Percentiles rank a stretch among this genome's conserved stretches.
Conservation (phyloP, 2,113 vertebrate genomes). For the Rhizomys pruinosus region DNA sequence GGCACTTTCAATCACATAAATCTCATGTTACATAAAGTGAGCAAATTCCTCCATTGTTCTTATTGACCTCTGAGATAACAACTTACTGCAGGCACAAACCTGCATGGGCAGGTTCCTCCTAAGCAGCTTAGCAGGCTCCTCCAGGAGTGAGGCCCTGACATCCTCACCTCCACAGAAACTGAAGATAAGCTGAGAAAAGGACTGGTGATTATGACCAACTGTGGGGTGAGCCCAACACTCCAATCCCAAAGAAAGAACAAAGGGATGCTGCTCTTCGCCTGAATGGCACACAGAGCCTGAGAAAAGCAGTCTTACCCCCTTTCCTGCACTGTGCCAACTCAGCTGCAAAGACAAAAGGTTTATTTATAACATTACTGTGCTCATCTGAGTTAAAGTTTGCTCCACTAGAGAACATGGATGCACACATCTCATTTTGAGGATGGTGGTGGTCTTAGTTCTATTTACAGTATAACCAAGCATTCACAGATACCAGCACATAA, state of each 20-base stretch:
- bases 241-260: not conserved
- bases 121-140: not conserved
- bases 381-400: not conserved
- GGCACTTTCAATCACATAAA: constrained; percentile 73
- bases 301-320: not conserved
- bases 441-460: not conserved
- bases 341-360: not conserved
- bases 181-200: constrained; percentile 9
- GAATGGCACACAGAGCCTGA: not conserved
- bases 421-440: not conserved
- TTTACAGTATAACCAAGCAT: not conserved
- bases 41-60: constrained; percentile 65
- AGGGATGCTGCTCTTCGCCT: not conserved
- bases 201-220: constrained; percentile 15
- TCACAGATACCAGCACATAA: not conserved
- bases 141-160: not conserved
- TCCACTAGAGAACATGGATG: not conserved
- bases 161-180: not conserved
- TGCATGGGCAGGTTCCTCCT: not conserved
- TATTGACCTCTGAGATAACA: constrained; percentile 69
- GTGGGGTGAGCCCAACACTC: not conserved
- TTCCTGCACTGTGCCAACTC: too few relatives aligned
- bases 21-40: constrained; percentile 69
- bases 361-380: not conserved
- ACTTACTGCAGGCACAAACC: constrained; percentile 49